Evolutionary conservation across 1,140 invertebrate species (phyloP).

Genomic region (Drosophila sp.): DNA sequence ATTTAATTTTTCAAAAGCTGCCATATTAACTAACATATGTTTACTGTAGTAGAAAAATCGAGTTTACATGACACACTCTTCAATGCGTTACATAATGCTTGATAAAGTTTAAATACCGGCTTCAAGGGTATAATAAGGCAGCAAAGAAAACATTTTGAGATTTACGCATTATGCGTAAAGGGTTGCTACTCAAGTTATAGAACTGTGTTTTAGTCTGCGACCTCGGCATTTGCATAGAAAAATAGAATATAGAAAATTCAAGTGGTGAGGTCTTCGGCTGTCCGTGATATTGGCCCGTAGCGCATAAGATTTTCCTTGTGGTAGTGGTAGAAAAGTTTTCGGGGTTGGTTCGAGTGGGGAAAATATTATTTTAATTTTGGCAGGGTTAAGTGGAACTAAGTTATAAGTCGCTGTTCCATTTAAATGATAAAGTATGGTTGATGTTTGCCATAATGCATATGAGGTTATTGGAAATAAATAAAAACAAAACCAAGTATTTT

Average conservation of each 20-base stretch:
- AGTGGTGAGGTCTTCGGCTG: conserved; percentile 28
- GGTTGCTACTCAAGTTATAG: conserved; percentile 52
- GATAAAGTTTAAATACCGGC: neutral
- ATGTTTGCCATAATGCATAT: conserved; percentile 1
- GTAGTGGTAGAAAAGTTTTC: conserved; percentile 21
- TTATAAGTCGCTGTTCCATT: conserved; percentile 23
- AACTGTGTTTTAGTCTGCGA: conserved; percentile 38
- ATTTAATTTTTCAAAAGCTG: no score
- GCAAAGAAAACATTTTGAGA: conserved; percentile 76
- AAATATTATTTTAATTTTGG: conserved; percentile 82
- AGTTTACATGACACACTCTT: no score
- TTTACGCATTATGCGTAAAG: conserved; percentile 71
- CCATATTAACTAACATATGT: no score
- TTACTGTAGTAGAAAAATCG: no score
- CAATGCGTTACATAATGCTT: neutral
- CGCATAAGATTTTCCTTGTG: conserved; percentile 21
- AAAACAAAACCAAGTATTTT: conserved; percentile 12
- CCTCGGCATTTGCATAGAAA: conserved; percentile 69
- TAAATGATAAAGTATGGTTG: conserved; percentile 8
- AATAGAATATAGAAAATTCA: conserved; percentile 48
- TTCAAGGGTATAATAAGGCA: conserved; percentile 11
- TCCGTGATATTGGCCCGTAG: conserved; percentile 48
- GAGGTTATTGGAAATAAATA: conserved; percentile 25
- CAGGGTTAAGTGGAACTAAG: conserved; percentile 53
- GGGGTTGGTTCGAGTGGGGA: conserved; percentile 39